phyloP scores from a whole-genome alignment of 2,797 vertebrate species.

The Labroides dimidiatus region DNA sequence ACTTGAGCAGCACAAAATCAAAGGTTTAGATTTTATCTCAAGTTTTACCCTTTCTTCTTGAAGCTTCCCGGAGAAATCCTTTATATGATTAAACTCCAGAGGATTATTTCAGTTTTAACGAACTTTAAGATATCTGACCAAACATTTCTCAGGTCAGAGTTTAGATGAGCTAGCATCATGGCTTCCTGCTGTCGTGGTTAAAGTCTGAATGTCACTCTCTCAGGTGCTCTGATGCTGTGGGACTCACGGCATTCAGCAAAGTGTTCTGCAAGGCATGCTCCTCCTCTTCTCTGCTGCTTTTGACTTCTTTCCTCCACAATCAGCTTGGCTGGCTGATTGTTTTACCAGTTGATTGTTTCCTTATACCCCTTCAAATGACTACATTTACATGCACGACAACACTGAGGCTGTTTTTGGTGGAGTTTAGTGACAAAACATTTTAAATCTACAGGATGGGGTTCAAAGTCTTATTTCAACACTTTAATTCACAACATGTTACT shows the following conservation, averaged over 20 bases:
- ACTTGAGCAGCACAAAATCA: slow-evolving; percentile 1
- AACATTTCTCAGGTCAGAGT: slow-evolving; percentile 43
- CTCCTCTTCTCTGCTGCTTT: slow-evolving; percentile 65
- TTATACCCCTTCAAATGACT: slow-evolving; percentile 48
- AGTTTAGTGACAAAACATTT: no score
- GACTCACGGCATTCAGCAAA: slow-evolving; percentile 62
- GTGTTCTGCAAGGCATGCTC: slow-evolving; percentile 77
- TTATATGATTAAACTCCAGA: background rate
- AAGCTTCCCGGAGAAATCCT: background rate
- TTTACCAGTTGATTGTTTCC: slow-evolving; percentile 60
- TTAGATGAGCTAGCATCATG: slow-evolving; percentile 47
- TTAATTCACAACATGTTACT: no score
- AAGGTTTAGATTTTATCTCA: background rate
- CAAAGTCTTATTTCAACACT: no score
- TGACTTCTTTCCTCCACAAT: slow-evolving; percentile 57
- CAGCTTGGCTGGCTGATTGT: slow-evolving; percentile 72
- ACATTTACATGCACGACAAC: slow-evolving; percentile 73
- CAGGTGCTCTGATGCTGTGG: slow-evolving; percentile 67
- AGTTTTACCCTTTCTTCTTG: no score
- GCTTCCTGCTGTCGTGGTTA: slow-evolving; percentile 55
- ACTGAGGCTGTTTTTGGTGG: background rate
- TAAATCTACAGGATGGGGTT: no score
- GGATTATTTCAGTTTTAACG: background rate
- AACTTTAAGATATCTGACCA: slow-evolving; percentile 29
- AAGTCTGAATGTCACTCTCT: slow-evolving; percentile 53